A percentile compares a stretch with the other conserved stretches of the same genome.
Conservation (phyloP, 1,140 invertebrate genomes). For the Cryptotermes secundus region DNA sequence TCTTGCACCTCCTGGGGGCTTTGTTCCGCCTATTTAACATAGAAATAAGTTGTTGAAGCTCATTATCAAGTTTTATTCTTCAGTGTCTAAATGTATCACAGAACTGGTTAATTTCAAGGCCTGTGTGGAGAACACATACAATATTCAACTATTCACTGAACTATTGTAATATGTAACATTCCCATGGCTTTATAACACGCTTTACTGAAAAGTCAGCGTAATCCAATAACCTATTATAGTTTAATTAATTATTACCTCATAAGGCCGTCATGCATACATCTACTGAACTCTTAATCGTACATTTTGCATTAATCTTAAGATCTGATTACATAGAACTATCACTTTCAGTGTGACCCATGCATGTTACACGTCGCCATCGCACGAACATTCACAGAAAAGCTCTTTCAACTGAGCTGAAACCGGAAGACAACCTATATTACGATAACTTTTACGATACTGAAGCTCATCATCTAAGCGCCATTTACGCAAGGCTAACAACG, state of each 20-base stretch:
- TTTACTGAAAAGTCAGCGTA: not conserved
- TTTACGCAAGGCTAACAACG: constrained; percentile 37
- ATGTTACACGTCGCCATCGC: not conserved
- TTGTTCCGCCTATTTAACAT: constrained; percentile 28
- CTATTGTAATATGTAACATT: not conserved
- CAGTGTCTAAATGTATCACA: not conserved
- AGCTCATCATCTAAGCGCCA: constrained; percentile 33
- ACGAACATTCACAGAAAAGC: not conserved
- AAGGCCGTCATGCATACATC: not conserved
- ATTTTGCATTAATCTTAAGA: not conserved
- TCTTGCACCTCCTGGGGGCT: constrained; percentile 38
- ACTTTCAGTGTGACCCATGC: not conserved
- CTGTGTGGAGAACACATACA: not conserved
- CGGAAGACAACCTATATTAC: constrained; percentile 21
- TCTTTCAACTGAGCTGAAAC: constrained; percentile 17
- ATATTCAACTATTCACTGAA: not conserved
- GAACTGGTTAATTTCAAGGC: not conserved
- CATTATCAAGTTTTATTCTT: not conserved
- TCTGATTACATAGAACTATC: constrained; percentile 8
- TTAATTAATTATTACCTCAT: not conserved
- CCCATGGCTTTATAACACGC: not conserved
- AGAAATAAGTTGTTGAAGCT: not conserved
- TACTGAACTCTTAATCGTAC: not conserved
- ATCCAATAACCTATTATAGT: not conserved
- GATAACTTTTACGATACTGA: constrained; percentile 16